phyloP scores from a whole-genome alignment of 2,113 vertebrate species.

The Varanus salvator region DNA sequence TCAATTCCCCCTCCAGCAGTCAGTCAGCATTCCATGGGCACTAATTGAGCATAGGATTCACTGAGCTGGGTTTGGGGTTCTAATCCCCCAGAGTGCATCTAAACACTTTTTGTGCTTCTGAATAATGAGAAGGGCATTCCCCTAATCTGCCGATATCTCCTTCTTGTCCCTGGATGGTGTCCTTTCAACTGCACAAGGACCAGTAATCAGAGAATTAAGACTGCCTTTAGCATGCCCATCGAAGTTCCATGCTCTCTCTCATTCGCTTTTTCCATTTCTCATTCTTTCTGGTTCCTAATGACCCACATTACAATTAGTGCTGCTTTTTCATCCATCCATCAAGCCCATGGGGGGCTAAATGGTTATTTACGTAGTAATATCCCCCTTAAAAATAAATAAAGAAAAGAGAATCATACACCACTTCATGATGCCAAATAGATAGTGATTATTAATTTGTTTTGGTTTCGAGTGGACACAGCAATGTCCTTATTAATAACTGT shows the following conservation, averaged over 20 bases:
- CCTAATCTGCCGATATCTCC: too few species aligned
- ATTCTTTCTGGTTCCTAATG: neutral
- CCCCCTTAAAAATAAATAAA: neutral
- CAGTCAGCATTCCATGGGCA: neutral
- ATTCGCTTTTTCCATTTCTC: too few species aligned
- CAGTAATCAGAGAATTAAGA: neutral
- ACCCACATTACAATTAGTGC: conserved; percentile 6
- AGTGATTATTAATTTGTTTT: conserved; percentile 40
- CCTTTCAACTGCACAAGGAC: neutral
- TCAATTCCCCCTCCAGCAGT: neutral
- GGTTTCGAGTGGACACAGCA: conserved; percentile 28
- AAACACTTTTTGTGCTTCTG: neutral
- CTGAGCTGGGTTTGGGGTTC: neutral
- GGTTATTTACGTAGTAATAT: neutral
- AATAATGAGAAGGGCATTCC: neutral
- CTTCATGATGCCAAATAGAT: conserved; percentile 24
- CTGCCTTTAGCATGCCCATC: too few species aligned
- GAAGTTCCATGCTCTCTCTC: too few species aligned
- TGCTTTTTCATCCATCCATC: neutral
- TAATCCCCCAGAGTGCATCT: too few species aligned
- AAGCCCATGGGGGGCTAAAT: conserved; percentile 18
- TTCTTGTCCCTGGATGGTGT: neutral
- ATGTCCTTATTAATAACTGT: conserved; percentile 40
- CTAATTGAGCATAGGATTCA: neutral
- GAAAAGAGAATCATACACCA: neutral